Conservation (phyloP, 2,113 vertebrate species). For the Herpailurus yagouaroundi region DNA sequence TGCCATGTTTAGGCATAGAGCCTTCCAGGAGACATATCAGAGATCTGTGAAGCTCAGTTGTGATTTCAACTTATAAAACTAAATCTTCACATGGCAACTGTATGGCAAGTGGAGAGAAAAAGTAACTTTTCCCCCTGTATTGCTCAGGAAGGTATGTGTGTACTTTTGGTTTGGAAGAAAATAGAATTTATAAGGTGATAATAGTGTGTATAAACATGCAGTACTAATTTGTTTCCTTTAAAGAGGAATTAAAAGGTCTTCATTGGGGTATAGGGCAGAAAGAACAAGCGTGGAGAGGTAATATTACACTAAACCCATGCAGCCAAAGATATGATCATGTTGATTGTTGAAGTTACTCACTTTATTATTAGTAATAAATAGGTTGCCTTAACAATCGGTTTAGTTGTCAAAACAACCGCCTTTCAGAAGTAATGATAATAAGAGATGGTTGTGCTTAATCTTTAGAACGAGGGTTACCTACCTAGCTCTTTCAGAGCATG, state of each 20-base stretch:
- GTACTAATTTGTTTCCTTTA: not conserved
- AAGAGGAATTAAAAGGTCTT: not conserved
- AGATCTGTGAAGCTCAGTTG: not conserved
- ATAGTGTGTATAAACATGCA: not conserved
- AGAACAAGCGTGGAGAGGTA: not conserved
- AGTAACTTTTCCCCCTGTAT: not conserved
- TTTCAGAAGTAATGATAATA: not conserved
- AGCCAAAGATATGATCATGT: not conserved
- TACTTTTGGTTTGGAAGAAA: not conserved
- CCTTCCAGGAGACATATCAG: not conserved
- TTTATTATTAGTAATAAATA: not conserved
- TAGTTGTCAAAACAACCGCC: not conserved
- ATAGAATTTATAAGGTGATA: not conserved
- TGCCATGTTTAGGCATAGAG: not conserved
- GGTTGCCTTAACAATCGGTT: not conserved
- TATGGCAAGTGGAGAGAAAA: not conserved
- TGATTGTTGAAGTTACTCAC: not conserved
- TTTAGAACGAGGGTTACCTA: conserved; percentile 38
- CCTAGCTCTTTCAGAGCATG: conserved; percentile 73
- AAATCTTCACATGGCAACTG: not conserved
- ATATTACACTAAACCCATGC: not conserved
- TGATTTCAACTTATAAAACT: not conserved
- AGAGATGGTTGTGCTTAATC: not conserved
- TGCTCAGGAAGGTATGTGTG: not conserved
- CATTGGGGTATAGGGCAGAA: not conserved